Conservation (phyloP, 2,797 vertebrate genomes). For the Tympanoctomys barrerae region DNA sequence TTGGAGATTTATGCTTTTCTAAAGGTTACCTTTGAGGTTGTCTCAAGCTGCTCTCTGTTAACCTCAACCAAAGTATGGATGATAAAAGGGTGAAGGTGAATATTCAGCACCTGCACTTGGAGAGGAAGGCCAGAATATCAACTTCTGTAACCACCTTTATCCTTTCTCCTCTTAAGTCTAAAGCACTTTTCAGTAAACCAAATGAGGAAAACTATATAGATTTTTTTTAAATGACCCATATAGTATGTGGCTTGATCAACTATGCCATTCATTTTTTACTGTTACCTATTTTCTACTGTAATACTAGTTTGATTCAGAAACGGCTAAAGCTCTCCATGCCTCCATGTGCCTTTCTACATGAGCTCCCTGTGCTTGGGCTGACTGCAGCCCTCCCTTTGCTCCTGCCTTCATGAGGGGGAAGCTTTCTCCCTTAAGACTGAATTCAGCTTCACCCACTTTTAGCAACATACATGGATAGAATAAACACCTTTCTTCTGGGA, state of each 20-base stretch:
- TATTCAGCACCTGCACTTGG: rapidly evolving
- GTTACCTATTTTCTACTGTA: background rate
- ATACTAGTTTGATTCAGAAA: background rate
- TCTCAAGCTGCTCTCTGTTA: background rate
- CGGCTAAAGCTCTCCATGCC: too few relatives aligned
- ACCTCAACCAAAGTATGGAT: background rate
- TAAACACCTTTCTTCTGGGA: background rate
- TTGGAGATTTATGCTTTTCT: slow-evolving; percentile 42
- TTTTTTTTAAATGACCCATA: slow-evolving; percentile 30
- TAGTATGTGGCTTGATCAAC: background rate
- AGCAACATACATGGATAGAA: background rate
- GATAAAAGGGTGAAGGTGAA: background rate
- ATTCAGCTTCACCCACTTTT: background rate
- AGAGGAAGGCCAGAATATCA: background rate
- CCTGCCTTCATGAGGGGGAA: background rate
- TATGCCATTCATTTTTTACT: background rate
- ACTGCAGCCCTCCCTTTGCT: too few relatives aligned
- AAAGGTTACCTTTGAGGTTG: slow-evolving; percentile 55
- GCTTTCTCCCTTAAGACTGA: background rate
- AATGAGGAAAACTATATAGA: background rate
- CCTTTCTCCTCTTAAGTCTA: background rate
- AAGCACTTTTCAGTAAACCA: background rate
- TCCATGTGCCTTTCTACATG: background rate
- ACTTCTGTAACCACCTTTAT: background rate
- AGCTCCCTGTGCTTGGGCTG: background rate